These are phyloP conservation scores for Ochotona princeps DNA, from an alignment of 2,113 vertebrate species.

Conservation along the genomic window DNA sequence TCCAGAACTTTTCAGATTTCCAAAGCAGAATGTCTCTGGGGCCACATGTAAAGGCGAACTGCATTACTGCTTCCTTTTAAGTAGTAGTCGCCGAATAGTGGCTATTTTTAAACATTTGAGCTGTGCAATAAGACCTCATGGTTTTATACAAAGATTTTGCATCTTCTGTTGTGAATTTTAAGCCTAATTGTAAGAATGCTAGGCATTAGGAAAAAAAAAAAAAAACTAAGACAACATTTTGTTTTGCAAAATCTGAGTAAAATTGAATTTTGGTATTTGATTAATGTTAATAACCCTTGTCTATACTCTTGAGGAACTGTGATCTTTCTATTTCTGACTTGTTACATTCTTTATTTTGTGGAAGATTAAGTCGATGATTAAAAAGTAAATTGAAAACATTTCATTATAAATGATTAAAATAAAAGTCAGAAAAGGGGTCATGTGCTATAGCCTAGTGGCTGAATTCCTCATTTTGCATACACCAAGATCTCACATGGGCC, in stretches of 20 bases:
- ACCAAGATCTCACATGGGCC: no score
- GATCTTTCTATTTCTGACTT: no score
- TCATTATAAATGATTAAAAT: no score
- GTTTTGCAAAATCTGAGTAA: background rate
- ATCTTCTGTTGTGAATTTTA: constrained; percentile 2
- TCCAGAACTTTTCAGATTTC: background rate
- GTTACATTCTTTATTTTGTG: no score
- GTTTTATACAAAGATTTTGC: background rate
- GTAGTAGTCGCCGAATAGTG: background rate
- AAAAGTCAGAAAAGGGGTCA: no score
- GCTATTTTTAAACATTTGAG: background rate
- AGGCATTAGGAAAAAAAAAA: background rate
- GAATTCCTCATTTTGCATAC: no score
- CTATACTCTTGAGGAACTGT: no score
- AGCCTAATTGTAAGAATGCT: background rate
- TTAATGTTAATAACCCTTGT: no score
- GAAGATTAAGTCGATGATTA: no score
- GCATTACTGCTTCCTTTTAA: background rate
- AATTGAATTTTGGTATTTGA: no score
- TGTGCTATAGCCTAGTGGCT: no score
- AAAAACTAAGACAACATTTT: background rate
- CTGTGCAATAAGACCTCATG: background rate
- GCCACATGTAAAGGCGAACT: background rate
- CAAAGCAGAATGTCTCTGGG: background rate
- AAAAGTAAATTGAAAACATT: no score